Evolutionary conservation across 2,797 vertebrate genomes (phyloP).

Genomic region (Pangasius sanitwongsei): DNA sequence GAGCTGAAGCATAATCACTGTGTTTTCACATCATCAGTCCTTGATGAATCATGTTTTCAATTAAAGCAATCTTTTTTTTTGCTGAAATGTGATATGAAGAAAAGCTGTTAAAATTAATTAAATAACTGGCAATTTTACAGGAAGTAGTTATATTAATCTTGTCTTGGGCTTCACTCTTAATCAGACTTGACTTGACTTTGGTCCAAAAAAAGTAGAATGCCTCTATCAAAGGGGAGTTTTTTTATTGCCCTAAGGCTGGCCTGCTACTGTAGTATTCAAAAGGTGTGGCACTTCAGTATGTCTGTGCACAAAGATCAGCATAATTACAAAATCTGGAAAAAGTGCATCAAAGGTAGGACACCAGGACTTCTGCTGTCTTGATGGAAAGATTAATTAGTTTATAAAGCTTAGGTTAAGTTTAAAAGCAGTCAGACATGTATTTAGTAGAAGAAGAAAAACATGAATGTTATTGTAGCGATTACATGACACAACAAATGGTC

Average conservation of each 20-base stretch:
- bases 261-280: background rate
- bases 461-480: conserved; percentile 5
- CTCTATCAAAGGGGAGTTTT: conserved; percentile 13
- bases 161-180: conserved; percentile 36
- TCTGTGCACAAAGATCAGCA: background rate
- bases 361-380: background rate
- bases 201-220: background rate
- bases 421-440: background rate
- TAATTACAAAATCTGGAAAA: background rate
- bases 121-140: background rate
- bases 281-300: background rate
- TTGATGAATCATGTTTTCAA: background rate
- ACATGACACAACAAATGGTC: conserved; percentile 15
- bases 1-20: background rate
- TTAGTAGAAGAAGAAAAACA: background rate
- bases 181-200: conserved; percentile 51
- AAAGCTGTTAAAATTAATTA: background rate
- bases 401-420: background rate
- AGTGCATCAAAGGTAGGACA: background rate
- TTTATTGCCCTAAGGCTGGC: conserved; percentile 14
- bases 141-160: background rate
- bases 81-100: background rate
- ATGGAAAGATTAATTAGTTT: background rate
- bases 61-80: background rate
- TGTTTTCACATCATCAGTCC: background rate